These are phyloP conservation scores for Uria aalge DNA, from an alignment of 2,113 vertebrate species.

Conservation along the genomic window DNA sequence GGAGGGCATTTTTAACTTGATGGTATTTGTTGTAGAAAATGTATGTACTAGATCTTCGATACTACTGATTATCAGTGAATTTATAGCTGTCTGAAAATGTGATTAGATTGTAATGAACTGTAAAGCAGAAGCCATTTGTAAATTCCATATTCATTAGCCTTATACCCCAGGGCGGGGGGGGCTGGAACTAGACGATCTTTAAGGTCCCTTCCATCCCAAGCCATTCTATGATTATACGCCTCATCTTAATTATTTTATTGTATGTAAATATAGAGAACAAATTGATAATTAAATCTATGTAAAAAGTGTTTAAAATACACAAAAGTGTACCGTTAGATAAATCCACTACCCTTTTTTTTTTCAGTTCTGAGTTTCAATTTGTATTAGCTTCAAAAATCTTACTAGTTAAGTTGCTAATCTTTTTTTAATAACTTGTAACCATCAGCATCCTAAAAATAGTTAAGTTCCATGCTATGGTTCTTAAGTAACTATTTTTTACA, in stretches of 20 bases:
- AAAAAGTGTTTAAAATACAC: not conserved
- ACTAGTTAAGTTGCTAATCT: not conserved
- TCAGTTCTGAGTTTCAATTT: not conserved
- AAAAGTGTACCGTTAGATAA: not conserved
- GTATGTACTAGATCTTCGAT: not conserved
- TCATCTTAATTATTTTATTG: not conserved
- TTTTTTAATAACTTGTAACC: not conserved
- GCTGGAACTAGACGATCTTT: not conserved
- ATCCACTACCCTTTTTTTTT: not conserved
- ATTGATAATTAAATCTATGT: not conserved
- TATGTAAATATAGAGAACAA: slow-evolving; percentile 6
- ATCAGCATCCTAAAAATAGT: not conserved
- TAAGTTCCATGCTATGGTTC: not conserved
- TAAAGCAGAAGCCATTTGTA: slow-evolving; percentile 16
- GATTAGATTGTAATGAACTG: not conserved
- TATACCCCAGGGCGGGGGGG: not conserved
- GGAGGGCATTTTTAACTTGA: slow-evolving; percentile 34
- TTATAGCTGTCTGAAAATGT: slow-evolving; percentile 14
- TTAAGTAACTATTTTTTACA: slow-evolving; percentile 12
- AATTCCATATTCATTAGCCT: not conserved
- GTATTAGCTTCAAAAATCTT: not conserved
- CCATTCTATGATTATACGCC: not conserved
- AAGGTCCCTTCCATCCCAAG: not conserved
- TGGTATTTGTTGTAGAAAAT: slow-evolving; percentile 18
- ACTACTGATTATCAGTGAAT: slow-evolving; percentile 46